Evolutionary conservation across 2,888 invertebrate species (phyloP).

Genomic region (Anoplius nigerrimus): DNA sequence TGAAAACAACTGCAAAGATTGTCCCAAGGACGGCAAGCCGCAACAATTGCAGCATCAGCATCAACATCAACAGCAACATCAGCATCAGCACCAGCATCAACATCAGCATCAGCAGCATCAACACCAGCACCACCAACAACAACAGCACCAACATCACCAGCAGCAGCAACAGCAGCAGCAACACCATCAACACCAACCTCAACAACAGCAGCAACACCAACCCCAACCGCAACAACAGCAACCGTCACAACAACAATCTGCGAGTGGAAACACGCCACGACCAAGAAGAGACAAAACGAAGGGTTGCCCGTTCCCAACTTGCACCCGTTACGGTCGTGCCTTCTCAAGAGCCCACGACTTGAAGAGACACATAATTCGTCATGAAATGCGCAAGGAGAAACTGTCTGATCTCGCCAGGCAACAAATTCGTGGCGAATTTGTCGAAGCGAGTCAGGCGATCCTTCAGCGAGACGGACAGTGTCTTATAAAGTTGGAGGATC

Average conservation of each 20-base stretch:
- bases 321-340: conserved; percentile 68
- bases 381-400: conserved; percentile 67
- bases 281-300: conserved; percentile 64
- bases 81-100: too few relatives aligned
- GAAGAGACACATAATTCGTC: conserved; percentile 70
- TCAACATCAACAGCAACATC: neutral
- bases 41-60: neutral
- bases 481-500: conserved; percentile 20
- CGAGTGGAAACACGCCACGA: conserved; percentile 5
- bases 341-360: conserved; percentile 72
- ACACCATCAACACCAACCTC: too few relatives aligned
- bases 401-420: conserved; percentile 42
- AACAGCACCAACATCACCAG: too few relatives aligned
- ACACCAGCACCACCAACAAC: too few relatives aligned
- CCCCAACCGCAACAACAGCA: too few relatives aligned
- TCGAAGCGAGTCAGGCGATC: conserved; percentile 31
- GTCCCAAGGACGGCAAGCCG: conserved; percentile 39
- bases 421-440: conserved; percentile 47
- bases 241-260: neutral
- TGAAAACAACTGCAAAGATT: conserved; percentile 52
- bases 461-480: conserved; percentile 34
- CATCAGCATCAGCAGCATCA: too few relatives aligned
- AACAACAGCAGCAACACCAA: too few relatives aligned
- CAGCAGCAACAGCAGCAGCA: too few relatives aligned
- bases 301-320: conserved; percentile 71